Evolutionary conservation across 2,113 vertebrate species (phyloP), one percentile per base, ranked within the genome.

Genomic region (Oxyruncus cristatus): DNA sequence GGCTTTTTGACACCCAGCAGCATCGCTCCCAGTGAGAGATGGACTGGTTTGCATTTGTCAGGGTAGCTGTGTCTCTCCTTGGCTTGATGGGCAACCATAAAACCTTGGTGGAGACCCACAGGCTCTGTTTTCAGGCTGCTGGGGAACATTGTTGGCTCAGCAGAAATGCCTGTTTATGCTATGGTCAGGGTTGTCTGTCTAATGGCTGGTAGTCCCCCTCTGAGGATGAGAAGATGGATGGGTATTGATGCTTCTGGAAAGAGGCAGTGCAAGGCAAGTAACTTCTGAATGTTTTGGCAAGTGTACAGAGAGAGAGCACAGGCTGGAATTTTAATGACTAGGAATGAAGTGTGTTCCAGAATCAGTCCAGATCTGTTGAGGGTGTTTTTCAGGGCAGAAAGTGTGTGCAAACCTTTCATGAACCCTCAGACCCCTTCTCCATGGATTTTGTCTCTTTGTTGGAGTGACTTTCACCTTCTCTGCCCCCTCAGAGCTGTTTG

Each of bases 1-100:
- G 55, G 55, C 27, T 37, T 41, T 42, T 41, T 53, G 23, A 8
- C 0, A 0, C 20, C 15, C 0, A 0, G 66, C 65, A 58, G 5
- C 1, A 1, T 24, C 5, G 1, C n/a, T 81, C 20, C 61, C 65
- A 52, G 9, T 0, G 11, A 24, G 41, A 58, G 46, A 14, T 17
- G 14, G 27, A 1, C 28, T 53, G 62, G 23, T 52, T 63, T 37
- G 58, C 33, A 1, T 65, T 61, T 7, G 2, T 7, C 66, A 16
- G 52, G 27, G 78, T 17, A 16, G 24, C 50, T 78, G 61, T 89
- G 71, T 14, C 63, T 41, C n/a, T n/a, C 41, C 47, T 46, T 68
- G 79, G 9, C 44, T 42, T 42, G 67, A 55, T 39, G 47, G 59
- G 65, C 35, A 81, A 44, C 63, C 20, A 17, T 0, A 70, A 32